Base-by-base conservation (phyloP, 2,113 vertebrate species). In the Carlito syrichta region DNA sequence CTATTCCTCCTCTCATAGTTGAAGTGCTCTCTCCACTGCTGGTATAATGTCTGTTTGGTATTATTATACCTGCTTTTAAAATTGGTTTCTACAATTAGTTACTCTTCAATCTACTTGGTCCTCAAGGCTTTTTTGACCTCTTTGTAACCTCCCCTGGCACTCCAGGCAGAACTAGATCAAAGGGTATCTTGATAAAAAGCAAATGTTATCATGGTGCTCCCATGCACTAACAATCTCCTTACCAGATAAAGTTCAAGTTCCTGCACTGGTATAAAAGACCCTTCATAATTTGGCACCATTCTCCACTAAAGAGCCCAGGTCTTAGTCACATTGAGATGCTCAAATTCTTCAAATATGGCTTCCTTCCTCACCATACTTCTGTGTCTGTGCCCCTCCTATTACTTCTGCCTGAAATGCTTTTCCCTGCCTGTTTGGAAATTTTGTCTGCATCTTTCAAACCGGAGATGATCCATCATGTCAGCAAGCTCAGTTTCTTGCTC, bases 391-490 rank as follows among this genome's bases (percentile, higher is more conserved):
- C 12, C 13, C 22, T 10, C 27, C 13, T 54, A 1, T 62, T 38
- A n/a, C 25, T 78, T 92, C 71, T 66, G 11, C 45, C 35, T 96
- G 23, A 2, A 63, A 43, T 17, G 17, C 23, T 77, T 87, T 92
- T 6, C n/a, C 5, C 40, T 35, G 66, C 30, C 63, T 82, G 35
- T 94, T 82, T 73, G 73, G 16, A 91, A 85, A 54, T 94, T 92
- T 68, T 84, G 8, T 96, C 93, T 79, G 20, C 60, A 83, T 74
- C 60, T n/a, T 96, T 97, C 54, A 86, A 88, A 93, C 94, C 19
- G 22, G 68, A 94, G 77, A 93, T 78, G 60, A 93, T 90, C 60
- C 63, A 91, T 93, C 73, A 60, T 62, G 54, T 91, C 89, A 96
- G 77, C 85, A 63, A 78, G 73, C 56, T 25, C 4, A 17, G 27